Conservation (phyloP, 2,113 vertebrate genomes). For the Nycticebus coucang region DNA sequence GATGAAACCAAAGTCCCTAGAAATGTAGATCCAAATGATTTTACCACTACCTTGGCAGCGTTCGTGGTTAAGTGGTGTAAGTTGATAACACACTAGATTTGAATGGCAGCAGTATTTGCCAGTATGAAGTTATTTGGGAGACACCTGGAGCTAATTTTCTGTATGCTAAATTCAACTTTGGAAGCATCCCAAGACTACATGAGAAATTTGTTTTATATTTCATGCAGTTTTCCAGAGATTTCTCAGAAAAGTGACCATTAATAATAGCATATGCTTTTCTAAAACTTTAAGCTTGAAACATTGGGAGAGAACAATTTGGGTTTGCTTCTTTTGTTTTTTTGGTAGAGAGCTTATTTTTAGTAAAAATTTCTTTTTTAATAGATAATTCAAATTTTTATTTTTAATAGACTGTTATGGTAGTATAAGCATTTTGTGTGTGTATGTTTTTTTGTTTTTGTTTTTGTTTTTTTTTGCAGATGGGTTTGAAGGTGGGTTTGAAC, state of each 20-base stretch:
- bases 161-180: background rate
- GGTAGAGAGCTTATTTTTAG: background rate
- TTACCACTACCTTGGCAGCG: background rate
- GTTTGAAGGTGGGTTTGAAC: too few species aligned
- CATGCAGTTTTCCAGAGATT: background rate
- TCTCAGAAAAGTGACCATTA: background rate
- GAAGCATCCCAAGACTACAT: background rate
- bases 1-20: background rate
- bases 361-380: background rate
- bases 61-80: background rate
- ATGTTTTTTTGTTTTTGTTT: too few species aligned
- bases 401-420: too few species aligned
- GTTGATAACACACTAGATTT: background rate
- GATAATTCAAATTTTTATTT: background rate
- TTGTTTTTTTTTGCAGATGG: too few species aligned
- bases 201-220: background rate
- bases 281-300: background rate
- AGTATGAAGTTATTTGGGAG: background rate
- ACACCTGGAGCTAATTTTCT: background rate
- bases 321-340: conserved; percentile 19
- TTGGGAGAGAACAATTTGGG: background rate
- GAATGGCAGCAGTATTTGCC: background rate
- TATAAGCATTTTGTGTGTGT: too few species aligned
- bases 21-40: background rate
- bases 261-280: background rate